Evolutionary conservation across 2,113 vertebrate genomes (phyloP).

Genomic region (Dunckerocampus dactyliophorus): DNA sequence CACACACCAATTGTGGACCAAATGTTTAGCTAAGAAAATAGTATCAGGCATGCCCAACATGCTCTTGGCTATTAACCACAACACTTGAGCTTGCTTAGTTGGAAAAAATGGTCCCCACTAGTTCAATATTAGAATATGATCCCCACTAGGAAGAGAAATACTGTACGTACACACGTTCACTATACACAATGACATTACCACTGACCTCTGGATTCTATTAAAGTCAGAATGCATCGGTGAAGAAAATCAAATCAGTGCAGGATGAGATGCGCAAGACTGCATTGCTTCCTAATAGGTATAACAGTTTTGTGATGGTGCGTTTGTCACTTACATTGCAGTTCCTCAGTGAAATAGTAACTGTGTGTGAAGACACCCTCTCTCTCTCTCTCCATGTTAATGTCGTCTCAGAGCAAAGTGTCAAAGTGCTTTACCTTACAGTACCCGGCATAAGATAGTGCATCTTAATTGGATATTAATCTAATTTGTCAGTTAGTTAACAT

Average conservation of each 20-base stretch:
- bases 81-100: too few species aligned
- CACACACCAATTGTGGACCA: not conserved
- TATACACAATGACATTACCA: conserved; percentile 17
- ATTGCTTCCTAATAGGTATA: conserved; percentile 10
- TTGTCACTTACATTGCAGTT: conserved; percentile 20
- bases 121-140: too few species aligned
- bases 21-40: not conserved
- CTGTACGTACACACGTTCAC: conserved; percentile 4
- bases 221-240: conserved; percentile 23
- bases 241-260: conserved; percentile 47
- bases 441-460: too few species aligned
- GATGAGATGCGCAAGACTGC: conserved; percentile 26
- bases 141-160: too few species aligned
- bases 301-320: conserved; percentile 9
- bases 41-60: conserved; percentile 9
- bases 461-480: too few species aligned
- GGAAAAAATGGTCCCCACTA: too few species aligned
- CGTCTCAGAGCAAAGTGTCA: too few species aligned
- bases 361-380: conserved; percentile 14
- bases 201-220: conserved; percentile 53
- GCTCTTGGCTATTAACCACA: too few species aligned
- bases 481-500: not conserved
- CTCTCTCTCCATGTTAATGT: conserved; percentile 14
- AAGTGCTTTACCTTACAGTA: too few species aligned
- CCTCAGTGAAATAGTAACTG: conserved; percentile 8